phyloP scores from a whole-genome alignment of 2,888 invertebrate genomes.

The Diarsia brunnea region DNA sequence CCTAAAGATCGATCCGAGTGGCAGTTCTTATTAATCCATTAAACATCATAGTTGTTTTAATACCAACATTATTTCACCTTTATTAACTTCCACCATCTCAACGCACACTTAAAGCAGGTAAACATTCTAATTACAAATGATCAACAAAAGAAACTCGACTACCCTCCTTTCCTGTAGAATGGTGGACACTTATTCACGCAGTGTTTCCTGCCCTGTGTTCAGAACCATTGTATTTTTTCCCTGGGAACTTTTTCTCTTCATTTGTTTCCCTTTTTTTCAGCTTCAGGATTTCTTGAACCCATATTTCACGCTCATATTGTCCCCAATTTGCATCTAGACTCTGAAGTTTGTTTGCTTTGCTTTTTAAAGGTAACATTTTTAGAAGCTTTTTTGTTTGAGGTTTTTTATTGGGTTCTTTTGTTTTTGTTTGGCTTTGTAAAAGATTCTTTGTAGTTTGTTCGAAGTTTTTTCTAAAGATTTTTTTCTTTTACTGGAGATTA shows the following conservation, averaged over 20 bases:
- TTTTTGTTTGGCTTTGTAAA: slow-evolving; percentile 20
- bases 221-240: slow-evolving; percentile 79
- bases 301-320: slow-evolving; percentile 91
- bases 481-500: too few species aligned
- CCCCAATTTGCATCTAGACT: slow-evolving; percentile 79
- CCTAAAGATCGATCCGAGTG: too few species aligned
- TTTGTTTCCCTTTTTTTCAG: slow-evolving; percentile 85
- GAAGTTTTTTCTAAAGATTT: background rate
- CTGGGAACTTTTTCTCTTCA: slow-evolving; percentile 87
- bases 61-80: background rate
- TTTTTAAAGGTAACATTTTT: slow-evolving; percentile 66
- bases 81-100: slow-evolving; percentile 23
- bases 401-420: slow-evolving; percentile 51
- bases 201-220: slow-evolving; percentile 86
- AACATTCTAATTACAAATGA: slow-evolving; percentile 66
- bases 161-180: slow-evolving; percentile 74
- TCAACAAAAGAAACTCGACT: slow-evolving; percentile 68
- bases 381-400: slow-evolving; percentile 54
- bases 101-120: slow-evolving; percentile 54
- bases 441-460: slow-evolving; percentile 16
- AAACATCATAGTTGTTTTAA: background rate
- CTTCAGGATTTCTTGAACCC: slow-evolving; percentile 89
- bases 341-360: slow-evolving; percentile 70
- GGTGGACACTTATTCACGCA: slow-evolving; percentile 86
- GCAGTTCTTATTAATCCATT: too few species aligned